A percentile compares a stretch with the other conserved stretches of the same genome.
phyloP scores from a whole-genome alignment of 2,888 invertebrate species.

The Chalcis sispes region DNA sequence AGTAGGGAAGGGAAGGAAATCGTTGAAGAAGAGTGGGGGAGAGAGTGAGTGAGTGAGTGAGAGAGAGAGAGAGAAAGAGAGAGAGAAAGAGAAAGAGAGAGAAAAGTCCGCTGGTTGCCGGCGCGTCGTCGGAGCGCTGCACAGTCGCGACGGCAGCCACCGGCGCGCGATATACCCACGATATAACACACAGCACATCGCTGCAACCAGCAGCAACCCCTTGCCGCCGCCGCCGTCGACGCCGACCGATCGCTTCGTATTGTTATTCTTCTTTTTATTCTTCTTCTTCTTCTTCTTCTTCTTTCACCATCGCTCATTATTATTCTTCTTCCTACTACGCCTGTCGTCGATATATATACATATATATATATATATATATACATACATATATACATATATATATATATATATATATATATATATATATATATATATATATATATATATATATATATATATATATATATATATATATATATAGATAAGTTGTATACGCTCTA shows the following conservation, averaged over 20 bases:
- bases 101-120: conserved; percentile 18
- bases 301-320: background rate
- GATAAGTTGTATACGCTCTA: too few relatives aligned
- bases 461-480: conserved; percentile 17
- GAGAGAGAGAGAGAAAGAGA: conserved; percentile 58
- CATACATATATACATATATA: conserved; percentile 6
- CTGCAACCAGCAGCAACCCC: conserved; percentile 62
- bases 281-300: too few relatives aligned
- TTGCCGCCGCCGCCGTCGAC: conserved; percentile 5
- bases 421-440: background rate
- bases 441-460: conserved; percentile 8
- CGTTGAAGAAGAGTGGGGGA: too few relatives aligned
- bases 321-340: background rate
- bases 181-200: background rate
- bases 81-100: conserved; percentile 35
- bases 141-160: conserved; percentile 76
- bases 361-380: conserved; percentile 26
- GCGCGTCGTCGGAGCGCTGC: conserved; percentile 70
- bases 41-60: conserved; percentile 18
- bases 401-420: conserved; percentile 20
- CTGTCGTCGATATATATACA: background rate
- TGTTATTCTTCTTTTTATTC: too few relatives aligned
- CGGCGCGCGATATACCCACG: conserved; percentile 73
- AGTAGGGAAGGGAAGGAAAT: background rate
- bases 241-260: too few relatives aligned